Evolutionary conservation across 2,888 invertebrate genomes (phyloP), one percentile per base, ranked within the genome.

Genomic region (Auanema sp.): DNA sequence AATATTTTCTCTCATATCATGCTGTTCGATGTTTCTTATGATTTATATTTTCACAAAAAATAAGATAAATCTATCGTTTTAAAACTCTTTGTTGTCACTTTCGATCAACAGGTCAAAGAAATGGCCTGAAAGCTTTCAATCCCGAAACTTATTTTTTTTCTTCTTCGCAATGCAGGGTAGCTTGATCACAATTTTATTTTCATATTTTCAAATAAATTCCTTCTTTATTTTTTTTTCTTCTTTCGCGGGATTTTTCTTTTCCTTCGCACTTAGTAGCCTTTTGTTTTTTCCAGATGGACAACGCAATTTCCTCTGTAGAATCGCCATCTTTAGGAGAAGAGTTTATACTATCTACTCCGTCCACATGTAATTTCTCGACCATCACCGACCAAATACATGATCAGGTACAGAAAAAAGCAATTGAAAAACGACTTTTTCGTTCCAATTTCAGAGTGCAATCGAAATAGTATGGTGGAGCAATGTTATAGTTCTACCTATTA

Each of bases 381-480:
- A 72, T 72, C 51, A 70, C 70, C 14, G 68, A 72, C 18, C 72
- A 72, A 44, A 65, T 64, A 24, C 68, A 70, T 40, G 72, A 72
- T 54, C 70, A 72, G 62, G 64, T 59, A 6, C 10, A 0, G 33
- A 33, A 18, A 25, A 25, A 25, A 54, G 11, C 1, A 1, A 54
- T 11, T 43, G 11, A 43, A n/a, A 52, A 11, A 18, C 11, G 23
- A 23, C 8, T 4, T 21, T n/a, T n/a, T 18, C 3, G 4, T 6
- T 18, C n/a, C n/a, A 8, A 40, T 60, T 73, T 18, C 25, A 76
- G 74, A 63, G 72, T 23, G 66, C 75, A 8, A 59, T 79, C 14
- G 62, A 67, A 1, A 70, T 82, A 21, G 79, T 81, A 16, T 82
- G 79, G 79, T 77, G 76, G 70, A 72, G 76, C 41, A 82, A 81